Evolutionary conservation across 2,888 invertebrate genomes (phyloP).

Genomic region (Ctena decussata): DNA sequence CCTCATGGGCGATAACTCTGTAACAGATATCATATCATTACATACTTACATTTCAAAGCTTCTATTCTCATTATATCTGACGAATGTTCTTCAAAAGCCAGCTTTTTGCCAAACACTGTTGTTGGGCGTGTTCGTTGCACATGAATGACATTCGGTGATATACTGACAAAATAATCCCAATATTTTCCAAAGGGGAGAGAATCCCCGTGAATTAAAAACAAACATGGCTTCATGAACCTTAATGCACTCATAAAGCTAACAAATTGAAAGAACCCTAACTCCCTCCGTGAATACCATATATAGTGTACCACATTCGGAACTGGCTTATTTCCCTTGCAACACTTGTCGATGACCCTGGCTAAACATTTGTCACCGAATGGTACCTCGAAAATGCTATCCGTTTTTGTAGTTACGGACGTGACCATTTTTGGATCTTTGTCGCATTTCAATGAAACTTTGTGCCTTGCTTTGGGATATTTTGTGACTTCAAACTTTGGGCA

Average conservation of each 20-base stretch:
- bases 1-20: too few relatives aligned
- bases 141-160: conserved; percentile 63
- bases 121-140: conserved; percentile 42
- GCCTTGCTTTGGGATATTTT: too few relatives aligned
- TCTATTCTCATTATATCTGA: conserved; percentile 68
- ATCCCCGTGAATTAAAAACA: conserved; percentile 68
- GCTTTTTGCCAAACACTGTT: conserved; percentile 49
- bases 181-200: conserved; percentile 61
- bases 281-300: conserved; percentile 49
- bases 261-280: conserved; percentile 56
- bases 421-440: too few relatives aligned
- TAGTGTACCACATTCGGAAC: conserved; percentile 70
- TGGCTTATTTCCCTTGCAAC: conserved; percentile 38
- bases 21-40: too few relatives aligned
- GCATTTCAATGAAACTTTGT: too few relatives aligned
- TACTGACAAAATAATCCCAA: conserved; percentile 63
- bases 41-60: conserved; percentile 39
- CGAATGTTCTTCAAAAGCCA: conserved; percentile 57
- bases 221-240: conserved; percentile 68
- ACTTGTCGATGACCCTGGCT: conserved; percentile 36
- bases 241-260: conserved; percentile 67
- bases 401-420: background rate
- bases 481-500: too few relatives aligned
- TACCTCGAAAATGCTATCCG: conserved; percentile 18
- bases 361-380: conserved; percentile 55